Evolutionary conservation across 2,888 invertebrate species (phyloP).

Genomic region (Dusona sp.): DNA sequence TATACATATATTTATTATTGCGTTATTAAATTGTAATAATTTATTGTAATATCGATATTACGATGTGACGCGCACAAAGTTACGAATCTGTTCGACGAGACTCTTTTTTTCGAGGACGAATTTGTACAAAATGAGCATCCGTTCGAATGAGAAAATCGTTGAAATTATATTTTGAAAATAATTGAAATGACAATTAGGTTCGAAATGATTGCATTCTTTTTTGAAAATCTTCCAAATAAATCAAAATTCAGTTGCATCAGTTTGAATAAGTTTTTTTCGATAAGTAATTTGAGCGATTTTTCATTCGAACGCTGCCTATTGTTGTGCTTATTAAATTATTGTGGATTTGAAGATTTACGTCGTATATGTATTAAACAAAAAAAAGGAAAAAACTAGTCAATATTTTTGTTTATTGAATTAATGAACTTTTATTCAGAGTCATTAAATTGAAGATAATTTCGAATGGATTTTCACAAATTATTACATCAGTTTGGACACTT

Average conservation of each 20-base stretch:
- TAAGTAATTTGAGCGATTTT: neutral
- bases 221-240: neutral
- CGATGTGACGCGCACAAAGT: constrained; percentile 76
- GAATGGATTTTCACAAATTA: neutral
- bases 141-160: neutral
- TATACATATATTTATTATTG: constrained; percentile 83
- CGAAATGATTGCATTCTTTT: neutral
- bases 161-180: neutral
- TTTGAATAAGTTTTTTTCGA: neutral
- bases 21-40: constrained; percentile 84
- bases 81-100: constrained; percentile 34
- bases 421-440: neutral
- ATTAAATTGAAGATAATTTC: neutral
- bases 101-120: constrained; percentile 24
- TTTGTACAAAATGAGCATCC: neutral
- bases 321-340: neutral
- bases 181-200: neutral
- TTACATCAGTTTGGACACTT: neutral
- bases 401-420: neutral
- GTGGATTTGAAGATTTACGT: neutral
- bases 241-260: neutral
- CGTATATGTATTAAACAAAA: neutral
- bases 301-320: neutral
- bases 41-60: constrained; percentile 82
- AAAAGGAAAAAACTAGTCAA: neutral